Conservation (phyloP, 1,140 invertebrate genomes). For the Sipha flava region DNA sequence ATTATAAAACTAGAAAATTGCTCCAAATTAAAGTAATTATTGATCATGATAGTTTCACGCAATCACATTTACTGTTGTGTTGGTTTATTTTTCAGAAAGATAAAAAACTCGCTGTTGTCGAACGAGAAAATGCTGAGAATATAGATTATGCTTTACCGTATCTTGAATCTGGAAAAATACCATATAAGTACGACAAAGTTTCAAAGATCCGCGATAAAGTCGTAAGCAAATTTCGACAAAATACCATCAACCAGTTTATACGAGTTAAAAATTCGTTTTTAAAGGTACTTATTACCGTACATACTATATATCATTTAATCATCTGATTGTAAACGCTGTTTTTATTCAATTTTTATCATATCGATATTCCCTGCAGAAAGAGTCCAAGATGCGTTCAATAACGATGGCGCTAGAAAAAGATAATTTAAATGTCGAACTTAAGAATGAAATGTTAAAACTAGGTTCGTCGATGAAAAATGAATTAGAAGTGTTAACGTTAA, state of each 20-base stretch:
- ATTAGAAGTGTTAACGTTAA: neutral
- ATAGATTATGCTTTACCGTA: neutral
- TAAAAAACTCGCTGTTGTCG: neutral
- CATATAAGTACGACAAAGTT: neutral
- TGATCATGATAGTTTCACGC: too few species aligned
- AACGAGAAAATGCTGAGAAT: neutral
- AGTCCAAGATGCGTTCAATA: neutral
- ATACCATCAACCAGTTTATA: neutral
- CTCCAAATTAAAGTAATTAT: constrained; percentile 1
- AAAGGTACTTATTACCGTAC: neutral
- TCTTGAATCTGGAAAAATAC: neutral
- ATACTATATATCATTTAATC: too few species aligned
- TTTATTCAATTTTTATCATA: neutral
- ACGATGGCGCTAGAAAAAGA: neutral
- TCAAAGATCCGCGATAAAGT: neutral
- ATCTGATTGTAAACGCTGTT: too few species aligned
- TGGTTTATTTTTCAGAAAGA: neutral
- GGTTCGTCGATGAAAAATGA: neutral
- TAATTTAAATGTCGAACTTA: neutral
- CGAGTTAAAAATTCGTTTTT: neutral
- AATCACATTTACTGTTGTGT: neutral
- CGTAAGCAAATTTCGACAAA: neutral
- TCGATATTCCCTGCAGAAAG: neutral
- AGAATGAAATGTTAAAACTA: neutral
- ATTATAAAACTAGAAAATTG: neutral